Base-by-base conservation (phyloP, 2,113 vertebrate species). In the Aegotheles bennettii region DNA sequence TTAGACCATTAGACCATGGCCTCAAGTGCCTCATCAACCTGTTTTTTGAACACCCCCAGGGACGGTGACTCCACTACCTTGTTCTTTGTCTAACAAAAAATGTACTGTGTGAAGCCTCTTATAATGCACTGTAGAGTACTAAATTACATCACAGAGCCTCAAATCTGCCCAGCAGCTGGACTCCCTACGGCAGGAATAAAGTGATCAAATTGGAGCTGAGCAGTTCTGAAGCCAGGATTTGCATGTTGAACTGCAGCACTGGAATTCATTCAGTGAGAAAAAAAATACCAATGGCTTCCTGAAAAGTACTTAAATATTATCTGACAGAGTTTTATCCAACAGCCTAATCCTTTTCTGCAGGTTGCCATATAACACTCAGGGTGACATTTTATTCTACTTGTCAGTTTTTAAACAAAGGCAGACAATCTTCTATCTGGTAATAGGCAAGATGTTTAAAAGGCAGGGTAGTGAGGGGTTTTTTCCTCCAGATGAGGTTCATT, bases 391-490 rank as follows among this genome's bases (percentile, higher is more conserved):
- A 54, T 35, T 83, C 35, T 63, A 47, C 33, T 38, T 42, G 21
- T 7, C 5, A 7, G 42, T 74, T 75, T 29, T 1, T 24, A 18
- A 89, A 51, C 14, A 63, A 59, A 75, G 13, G 43, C 19, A 90
- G 50, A 65, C 15, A 83, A 76, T 89, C 13, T n/a, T 82, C 56
- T 70, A 0, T 38, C 12, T 61, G 8, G 11, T 59, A 40, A 71
- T 29, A 35, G 36, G 36, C 1, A 1, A 56, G 24, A 53, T 4
- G 6, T 71, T 78, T 59, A 82, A 56, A 90, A 81, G 48, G 6
- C 3, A n/a, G n/a, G 8, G 16, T 40, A 56, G 14, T 40, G 24
- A 77, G 9, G 3, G 0, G 0, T 2, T 48, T 43, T 70, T 26
- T 35, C 13, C 13, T 79, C n/a, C 35, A 54, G 31, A 9, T 78